phyloP scores from a whole-genome alignment of 1,140 invertebrate species.

The Lepidurus packardi region DNA sequence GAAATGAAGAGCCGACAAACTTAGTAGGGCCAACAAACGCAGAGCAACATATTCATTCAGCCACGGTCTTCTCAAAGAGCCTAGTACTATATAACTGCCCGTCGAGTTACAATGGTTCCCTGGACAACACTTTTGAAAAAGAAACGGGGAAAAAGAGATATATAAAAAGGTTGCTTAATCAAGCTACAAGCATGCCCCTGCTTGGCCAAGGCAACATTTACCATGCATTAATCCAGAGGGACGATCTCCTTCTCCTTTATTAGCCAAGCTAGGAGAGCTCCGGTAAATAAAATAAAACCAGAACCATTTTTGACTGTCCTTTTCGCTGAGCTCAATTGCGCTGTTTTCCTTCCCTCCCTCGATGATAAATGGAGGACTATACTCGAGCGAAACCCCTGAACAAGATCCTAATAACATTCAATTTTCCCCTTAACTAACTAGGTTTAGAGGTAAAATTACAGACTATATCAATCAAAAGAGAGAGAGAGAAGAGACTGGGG shows the following conservation, averaged over 20 bases:
- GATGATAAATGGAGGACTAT: too few species aligned
- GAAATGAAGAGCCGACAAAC: background rate
- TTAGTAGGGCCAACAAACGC: background rate
- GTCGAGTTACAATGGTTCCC: conserved; percentile 8
- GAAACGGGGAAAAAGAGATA: background rate
- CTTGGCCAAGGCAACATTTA: background rate
- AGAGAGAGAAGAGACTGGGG: too few species aligned
- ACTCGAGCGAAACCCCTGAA: too few species aligned
- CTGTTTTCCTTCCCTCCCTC: background rate
- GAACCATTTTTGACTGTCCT: background rate
- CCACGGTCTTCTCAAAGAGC: background rate
- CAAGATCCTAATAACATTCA: too few species aligned
- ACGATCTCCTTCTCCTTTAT: background rate
- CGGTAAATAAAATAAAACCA: conserved; percentile 10
- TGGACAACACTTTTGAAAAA: conserved; percentile 13
- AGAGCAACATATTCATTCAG: background rate
- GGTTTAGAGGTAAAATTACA: too few species aligned
- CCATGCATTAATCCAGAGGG: conserved; percentile 16
- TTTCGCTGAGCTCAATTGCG: conserved; percentile 2
- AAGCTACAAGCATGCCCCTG: background rate
- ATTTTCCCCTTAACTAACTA: too few species aligned
- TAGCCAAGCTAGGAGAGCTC: background rate
- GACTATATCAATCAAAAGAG: too few species aligned
- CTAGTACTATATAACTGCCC: background rate
- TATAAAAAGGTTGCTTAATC: conserved; percentile 8